Base-by-base conservation (phyloP, 1,140 invertebrate genomes). In the Lasaia peninsularis region DNA sequence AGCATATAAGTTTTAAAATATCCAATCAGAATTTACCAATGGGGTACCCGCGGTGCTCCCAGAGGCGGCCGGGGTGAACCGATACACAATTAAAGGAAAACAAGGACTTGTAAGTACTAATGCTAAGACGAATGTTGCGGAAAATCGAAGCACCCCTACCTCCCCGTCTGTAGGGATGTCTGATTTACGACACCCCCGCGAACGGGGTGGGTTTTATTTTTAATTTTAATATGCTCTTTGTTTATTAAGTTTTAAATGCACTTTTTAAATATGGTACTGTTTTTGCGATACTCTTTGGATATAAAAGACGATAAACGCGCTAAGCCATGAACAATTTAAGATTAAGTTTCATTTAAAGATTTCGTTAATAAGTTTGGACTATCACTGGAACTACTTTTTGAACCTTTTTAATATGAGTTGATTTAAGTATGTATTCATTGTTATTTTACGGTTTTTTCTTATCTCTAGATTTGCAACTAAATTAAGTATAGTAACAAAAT, bases 101-200 rank as follows among this genome's bases (percentile, higher is more conserved):
- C 81, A 78, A 78, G 72, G 71, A 76, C 70, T 74, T 71, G 77
- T 75, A 72, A 74, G 69, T 77, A 80, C 73, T 83, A 83, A 80
- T 79, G 75, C 75, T 81, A 85, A 88, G 85, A 88, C 80, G 85
- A 88, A 86, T 85, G 85, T 88, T 86, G 85, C 80, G 85, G 77
- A 88, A 88, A 88, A 88, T 88, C 81, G 79, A 84, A 79, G 72
- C 65, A 61, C 60, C 62, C 52, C 57, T 63, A 59, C 65, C 57
- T 54, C 65, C 70, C 66, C 68, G 62, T 73, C 75, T 74, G 68
- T 60, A 75, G 80, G 78, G 80, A 78, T 80, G 80, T 57, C 80
- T 82, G 80, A 84, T 84, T 84, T 86, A 84, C 81, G 78, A 77
- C 75, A 71, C 70, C 66, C 73, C 65, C 69, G 59, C 64, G 59